Percentiles rank a stretch among this genome's conserved stretches.
Evolutionary conservation across 1,140 invertebrate species (phyloP).

Genomic region (Diachasmimorpha longicaudata): DNA sequence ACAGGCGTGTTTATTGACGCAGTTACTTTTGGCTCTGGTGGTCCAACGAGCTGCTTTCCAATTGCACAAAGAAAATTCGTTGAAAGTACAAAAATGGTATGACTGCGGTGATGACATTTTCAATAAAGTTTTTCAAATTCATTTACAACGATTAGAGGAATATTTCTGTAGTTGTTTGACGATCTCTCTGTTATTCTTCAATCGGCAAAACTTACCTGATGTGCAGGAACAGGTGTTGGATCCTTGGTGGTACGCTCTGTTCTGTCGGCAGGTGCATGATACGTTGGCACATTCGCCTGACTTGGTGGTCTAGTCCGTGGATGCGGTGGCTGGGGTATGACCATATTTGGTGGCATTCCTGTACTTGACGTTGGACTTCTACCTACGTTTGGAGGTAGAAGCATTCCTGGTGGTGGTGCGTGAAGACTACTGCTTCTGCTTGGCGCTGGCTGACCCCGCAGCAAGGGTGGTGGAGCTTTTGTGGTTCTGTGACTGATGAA

Average conservation of each 20-base stretch:
- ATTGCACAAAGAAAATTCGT: slow-evolving; percentile 45
- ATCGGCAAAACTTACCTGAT: slow-evolving; percentile 48
- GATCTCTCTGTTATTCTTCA: background rate
- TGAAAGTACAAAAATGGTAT: background rate
- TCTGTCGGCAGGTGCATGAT: slow-evolving; percentile 58
- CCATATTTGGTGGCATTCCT: slow-evolving; percentile 65
- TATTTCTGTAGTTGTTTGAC: too few relatives aligned
- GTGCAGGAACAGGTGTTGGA: slow-evolving; percentile 56
- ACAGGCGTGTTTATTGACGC: slow-evolving; percentile 60
- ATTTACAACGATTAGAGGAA: too few relatives aligned
- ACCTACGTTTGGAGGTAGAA: slow-evolving; percentile 65
- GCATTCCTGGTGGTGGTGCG: slow-evolving; percentile 63
- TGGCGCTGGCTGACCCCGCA: slow-evolving; percentile 55
- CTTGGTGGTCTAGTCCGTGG: slow-evolving; percentile 52
- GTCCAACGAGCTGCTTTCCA: slow-evolving; percentile 59
- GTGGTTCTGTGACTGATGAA: slow-evolving; percentile 51
- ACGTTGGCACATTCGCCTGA: slow-evolving; percentile 53
- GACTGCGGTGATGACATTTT: background rate
- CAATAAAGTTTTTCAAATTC: too few relatives aligned
- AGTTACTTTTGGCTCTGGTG: slow-evolving; percentile 60
- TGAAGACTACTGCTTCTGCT: slow-evolving; percentile 63
- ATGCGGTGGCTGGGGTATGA: slow-evolving; percentile 68
- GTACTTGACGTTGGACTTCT: slow-evolving; percentile 60
- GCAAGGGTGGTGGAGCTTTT: slow-evolving; percentile 56
- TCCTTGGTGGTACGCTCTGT: slow-evolving; percentile 61